These are phyloP conservation scores for Zeus faber DNA, from an alignment of 2,113 vertebrate species.

Conservation along the genomic window DNA sequence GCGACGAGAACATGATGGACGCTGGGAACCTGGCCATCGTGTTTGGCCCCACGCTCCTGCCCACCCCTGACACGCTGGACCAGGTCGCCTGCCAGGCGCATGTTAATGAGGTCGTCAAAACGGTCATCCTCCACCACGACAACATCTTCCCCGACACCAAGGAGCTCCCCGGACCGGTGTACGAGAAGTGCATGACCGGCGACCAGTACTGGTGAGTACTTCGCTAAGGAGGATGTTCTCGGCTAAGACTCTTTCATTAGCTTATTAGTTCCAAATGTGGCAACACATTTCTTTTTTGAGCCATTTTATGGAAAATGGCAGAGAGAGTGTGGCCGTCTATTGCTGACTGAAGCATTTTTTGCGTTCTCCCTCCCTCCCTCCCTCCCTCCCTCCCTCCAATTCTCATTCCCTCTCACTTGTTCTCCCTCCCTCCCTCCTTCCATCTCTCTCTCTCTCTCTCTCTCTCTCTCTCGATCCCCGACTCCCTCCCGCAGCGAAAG, in stretches of 20 bases:
- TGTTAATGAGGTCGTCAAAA: conserved; percentile 96
- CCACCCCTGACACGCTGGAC: conserved; percentile 93
- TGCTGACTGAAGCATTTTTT: conserved; percentile 3
- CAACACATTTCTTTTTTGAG: not conserved
- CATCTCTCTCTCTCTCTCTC: not conserved
- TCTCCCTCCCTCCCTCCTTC: not conserved
- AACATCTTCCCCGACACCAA: conserved; percentile 94
- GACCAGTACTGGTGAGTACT: conserved; percentile 99
- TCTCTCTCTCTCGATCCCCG: not conserved
- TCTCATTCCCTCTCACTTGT: not conserved
- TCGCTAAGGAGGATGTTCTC: too few relatives aligned
- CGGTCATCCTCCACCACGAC: conserved; percentile 96
- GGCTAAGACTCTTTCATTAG: too few relatives aligned
- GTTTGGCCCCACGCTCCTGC: conserved; percentile 95
- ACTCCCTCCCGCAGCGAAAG: conserved; percentile 81
- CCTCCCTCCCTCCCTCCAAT: not conserved
- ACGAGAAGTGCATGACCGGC: conserved; percentile 98
- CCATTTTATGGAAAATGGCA: not conserved
- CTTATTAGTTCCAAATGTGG: too few relatives aligned
- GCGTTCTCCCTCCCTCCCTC: not conserved
- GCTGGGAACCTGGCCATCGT: conserved; percentile 96
- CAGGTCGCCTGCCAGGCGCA: conserved; percentile 98
- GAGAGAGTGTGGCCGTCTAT: conserved; percentile 16
- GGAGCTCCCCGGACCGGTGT: conserved; percentile 93
- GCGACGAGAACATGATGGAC: conserved; percentile 99